Percentiles rank a stretch among this genome's conserved stretches.
These are phyloP conservation scores for Penaeus monodon DNA, from an alignment of 2,888 invertebrate genomes.

Conservation along the genomic window DNA sequence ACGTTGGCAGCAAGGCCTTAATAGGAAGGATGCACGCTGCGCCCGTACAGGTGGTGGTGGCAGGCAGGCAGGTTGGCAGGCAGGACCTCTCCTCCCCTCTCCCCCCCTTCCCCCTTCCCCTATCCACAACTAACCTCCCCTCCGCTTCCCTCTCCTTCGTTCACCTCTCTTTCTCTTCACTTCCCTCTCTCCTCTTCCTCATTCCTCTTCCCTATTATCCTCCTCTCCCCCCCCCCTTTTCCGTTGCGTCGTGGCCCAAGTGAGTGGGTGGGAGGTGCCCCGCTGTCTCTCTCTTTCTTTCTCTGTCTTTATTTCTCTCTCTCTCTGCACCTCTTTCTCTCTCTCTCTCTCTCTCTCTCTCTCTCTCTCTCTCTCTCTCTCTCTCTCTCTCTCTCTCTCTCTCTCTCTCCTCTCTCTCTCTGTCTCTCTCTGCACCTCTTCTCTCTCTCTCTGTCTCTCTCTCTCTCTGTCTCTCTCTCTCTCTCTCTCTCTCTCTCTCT, in stretches of 20 bases:
- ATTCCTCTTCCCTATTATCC: neutral
- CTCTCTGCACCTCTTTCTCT: accelerated
- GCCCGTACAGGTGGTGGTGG: too few relatives aligned
- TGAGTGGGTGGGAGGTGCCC: too few relatives aligned
- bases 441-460: neutral
- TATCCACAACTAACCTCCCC: neutral
- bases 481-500: accelerated
- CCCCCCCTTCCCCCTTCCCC: neutral
- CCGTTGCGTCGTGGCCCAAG: too few relatives aligned
- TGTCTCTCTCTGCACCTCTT: neutral
- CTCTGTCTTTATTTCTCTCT: accelerated
- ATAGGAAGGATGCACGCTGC: too few relatives aligned
- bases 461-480: too few relatives aligned
- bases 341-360: too few relatives aligned
- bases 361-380: accelerated
- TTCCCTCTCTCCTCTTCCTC: neutral
- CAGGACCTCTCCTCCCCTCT: neutral
- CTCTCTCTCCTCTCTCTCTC: accelerated
- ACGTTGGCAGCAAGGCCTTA: too few relatives aligned
- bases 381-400: too few relatives aligned
- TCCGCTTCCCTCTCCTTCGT: neutral
- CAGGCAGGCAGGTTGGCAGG: too few relatives aligned
- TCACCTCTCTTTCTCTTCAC: neutral
- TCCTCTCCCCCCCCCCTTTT: too few relatives aligned
- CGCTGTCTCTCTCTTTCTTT: too few relatives aligned